Evolutionary conservation across 1,140 invertebrate species (phyloP).

Genomic region (Zelostemma sp.): DNA sequence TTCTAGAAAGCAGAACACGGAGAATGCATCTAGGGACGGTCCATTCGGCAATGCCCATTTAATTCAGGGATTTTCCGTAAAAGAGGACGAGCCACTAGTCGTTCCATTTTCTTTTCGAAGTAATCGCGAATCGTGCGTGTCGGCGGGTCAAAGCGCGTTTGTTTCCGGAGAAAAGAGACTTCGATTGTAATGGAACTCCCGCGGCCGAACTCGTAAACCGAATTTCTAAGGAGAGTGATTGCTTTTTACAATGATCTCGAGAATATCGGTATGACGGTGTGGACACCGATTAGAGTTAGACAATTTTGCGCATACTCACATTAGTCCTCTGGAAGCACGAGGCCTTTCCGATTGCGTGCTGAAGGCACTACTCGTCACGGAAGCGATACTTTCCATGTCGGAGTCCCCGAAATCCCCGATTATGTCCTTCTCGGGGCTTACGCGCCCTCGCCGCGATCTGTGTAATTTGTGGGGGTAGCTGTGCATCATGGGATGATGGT

Average conservation of each 20-base stretch:
- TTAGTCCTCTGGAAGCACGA: constrained; percentile 77
- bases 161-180: constrained; percentile 27
- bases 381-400: constrained; percentile 89
- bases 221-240: constrained; percentile 30
- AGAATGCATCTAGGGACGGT: constrained; percentile 47
- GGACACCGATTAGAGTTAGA: constrained; percentile 27
- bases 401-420: constrained; percentile 83
- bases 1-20: constrained; percentile 46
- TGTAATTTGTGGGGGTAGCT: constrained; percentile 70
- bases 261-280: constrained; percentile 52
- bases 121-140: too few relatives aligned
- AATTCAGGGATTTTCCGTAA: constrained; percentile 60
- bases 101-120: constrained; percentile 44
- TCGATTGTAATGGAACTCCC: constrained; percentile 47
- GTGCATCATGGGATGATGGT: constrained; percentile 66
- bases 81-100: constrained; percentile 50
- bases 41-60: constrained; percentile 67
- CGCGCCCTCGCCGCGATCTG: constrained; percentile 69
- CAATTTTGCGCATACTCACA: constrained; percentile 71
- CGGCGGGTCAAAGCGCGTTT: too few relatives aligned
- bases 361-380: constrained; percentile 90
- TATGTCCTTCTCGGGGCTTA: constrained; percentile 80
- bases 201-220: constrained; percentile 41
- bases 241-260: constrained; percentile 47
- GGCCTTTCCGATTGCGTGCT: constrained; percentile 92